phyloP scores from a whole-genome alignment of 2,888 invertebrate genomes.

The Meliscaeva auricollis region DNA sequence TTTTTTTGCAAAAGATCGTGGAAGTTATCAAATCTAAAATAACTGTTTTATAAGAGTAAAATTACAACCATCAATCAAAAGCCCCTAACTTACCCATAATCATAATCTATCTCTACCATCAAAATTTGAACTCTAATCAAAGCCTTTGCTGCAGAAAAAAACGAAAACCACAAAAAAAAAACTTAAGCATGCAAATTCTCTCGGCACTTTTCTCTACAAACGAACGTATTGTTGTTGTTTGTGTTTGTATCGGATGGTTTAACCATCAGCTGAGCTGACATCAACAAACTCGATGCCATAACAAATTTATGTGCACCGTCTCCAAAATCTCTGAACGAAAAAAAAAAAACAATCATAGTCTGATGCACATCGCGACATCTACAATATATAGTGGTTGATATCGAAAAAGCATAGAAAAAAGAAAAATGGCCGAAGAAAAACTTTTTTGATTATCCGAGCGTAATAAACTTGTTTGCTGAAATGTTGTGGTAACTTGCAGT shows the following conservation, averaged over 20 bases:
- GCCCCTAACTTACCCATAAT: constrained; percentile 4
- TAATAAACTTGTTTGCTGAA: constrained; percentile 73
- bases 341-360: constrained; percentile 20
- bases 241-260: constrained; percentile 31
- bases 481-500: constrained; percentile 66
- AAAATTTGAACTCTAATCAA: constrained; percentile 29
- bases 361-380: constrained; percentile 40
- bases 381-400: constrained; percentile 21
- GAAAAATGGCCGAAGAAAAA: constrained; percentile 30
- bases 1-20: background rate
- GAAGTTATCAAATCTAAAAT: constrained; percentile 9
- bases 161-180: background rate
- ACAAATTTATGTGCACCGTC: constrained; percentile 45
- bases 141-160: background rate
- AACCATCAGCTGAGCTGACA: constrained; percentile 48
- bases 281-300: constrained; percentile 35
- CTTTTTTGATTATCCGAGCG: constrained; percentile 66
- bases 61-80: constrained; percentile 15
- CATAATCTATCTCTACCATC: constrained; percentile 6
- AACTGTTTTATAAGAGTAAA: background rate
- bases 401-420: constrained; percentile 40
- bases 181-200: constrained; percentile 8
- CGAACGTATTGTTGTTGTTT: background rate
- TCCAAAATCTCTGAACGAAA: constrained; percentile 39
- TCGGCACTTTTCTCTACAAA: background rate